Base-by-base conservation (phyloP, 2,888 invertebrate genomes). In the Sepiola atlantica region DNA sequence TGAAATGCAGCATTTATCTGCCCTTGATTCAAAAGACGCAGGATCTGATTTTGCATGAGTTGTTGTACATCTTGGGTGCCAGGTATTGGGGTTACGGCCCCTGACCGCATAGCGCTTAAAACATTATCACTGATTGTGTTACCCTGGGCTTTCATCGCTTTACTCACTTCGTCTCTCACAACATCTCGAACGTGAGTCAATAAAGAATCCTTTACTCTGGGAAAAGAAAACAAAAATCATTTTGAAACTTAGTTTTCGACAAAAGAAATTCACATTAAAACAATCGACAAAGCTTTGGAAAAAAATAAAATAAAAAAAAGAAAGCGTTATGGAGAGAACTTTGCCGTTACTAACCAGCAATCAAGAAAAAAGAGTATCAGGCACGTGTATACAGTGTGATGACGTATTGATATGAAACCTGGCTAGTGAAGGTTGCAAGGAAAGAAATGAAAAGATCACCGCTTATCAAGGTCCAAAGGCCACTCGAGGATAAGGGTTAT, bases 1-100 rank as follows among this genome's bases (percentile, higher is more conserved):
- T 99, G 98, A 97, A 99, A 99, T 92, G 99, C 99, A 95, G 98
- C 98, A 97, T 99, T 98, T 94, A 98, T 98, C 97, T 99, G 98
- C 1, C 98, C 98, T 95, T 98, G 98, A 35, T 97, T 96, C 90
- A 98, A 97, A 94, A 98, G 97, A 95, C 98, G 98, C 96, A 98
- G 98, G 95, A 99, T 98, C 96, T 98, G 98, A 28, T 98, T 98
- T 96, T 98, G 98, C 95, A 54, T 57, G 24, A 77, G 95, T 55
- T 96, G 95, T 94, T 96, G 96, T 32, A 96, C 96, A 95, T 97
- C 97, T 16, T 96, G 96, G 4, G 97, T 96, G n/a, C 95, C 95
- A 35, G 98, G 98, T 18, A 98, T 98, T 1, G 98, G 98, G 12
- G 98, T 98, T 28, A 98, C 98, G 0, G 98, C 98, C 96, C 98